A percentile compares a stretch with the other conserved stretches of the same genome.
Conservation (phyloP, 1,140 invertebrate genomes). For the Drosophila tristis region DNA sequence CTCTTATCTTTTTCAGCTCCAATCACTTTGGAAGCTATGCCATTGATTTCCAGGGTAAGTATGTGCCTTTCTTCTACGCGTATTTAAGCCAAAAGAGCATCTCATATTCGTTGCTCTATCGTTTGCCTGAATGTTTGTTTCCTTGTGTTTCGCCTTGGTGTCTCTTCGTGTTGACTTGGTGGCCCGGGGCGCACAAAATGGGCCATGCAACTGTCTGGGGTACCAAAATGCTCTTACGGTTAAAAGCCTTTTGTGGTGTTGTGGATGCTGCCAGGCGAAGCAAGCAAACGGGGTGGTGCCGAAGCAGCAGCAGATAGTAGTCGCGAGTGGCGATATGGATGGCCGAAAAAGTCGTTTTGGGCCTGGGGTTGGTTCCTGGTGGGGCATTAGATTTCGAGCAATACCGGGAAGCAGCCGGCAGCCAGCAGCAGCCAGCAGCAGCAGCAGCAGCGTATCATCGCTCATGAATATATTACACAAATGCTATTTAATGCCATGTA, state of each 20-base stretch:
- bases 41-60: too few species aligned
- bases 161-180: conserved; percentile 38
- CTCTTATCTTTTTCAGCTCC: too few species aligned
- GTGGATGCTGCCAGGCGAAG: conserved; percentile 4
- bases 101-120: not conserved
- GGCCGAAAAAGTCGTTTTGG: conserved; percentile 12
- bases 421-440: conserved; percentile 25
- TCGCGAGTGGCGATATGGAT: conserved; percentile 37
- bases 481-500: conserved; percentile 81
- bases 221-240: conserved; percentile 63
- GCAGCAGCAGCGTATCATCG: conserved; percentile 21
- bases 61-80: too few species aligned
- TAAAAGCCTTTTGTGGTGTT: conserved; percentile 63
- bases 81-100: conserved; percentile 1
- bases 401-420: conserved; percentile 71
- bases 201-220: conserved; percentile 73
- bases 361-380: too few species aligned
- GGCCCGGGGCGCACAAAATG: conserved; percentile 67
- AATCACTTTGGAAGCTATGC: too few species aligned
- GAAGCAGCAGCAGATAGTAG: conserved; percentile 33
- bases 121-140: not conserved
- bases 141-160: conserved; percentile 1
- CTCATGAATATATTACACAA: conserved; percentile 82
- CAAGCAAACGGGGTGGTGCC: not conserved
- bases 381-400: conserved; percentile 73